Evolutionary conservation across 1,140 invertebrate genomes (phyloP).

Genomic region (Ceratitis capitata): DNA sequence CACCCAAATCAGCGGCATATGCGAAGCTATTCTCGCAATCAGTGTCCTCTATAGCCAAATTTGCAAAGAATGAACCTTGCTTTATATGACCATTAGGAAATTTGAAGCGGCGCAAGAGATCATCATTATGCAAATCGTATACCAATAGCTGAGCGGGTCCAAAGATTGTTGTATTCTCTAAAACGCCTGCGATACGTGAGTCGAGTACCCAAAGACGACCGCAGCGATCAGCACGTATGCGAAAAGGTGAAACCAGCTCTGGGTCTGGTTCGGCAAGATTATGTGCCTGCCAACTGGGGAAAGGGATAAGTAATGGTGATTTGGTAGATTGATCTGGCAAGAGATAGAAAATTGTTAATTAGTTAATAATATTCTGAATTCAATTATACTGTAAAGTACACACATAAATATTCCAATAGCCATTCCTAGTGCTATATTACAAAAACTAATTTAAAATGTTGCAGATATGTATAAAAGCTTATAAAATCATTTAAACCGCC

Average conservation of each 20-base stretch:
- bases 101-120: constrained; percentile 71
- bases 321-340: constrained; percentile 72
- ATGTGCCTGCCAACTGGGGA: constrained; percentile 79
- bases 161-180: constrained; percentile 67
- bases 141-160: constrained; percentile 73
- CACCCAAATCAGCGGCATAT: constrained; percentile 74
- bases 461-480: too few species aligned
- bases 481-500: too few species aligned
- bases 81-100: constrained; percentile 74
- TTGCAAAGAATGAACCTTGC: constrained; percentile 77
- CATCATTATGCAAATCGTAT: constrained; percentile 79
- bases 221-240: constrained; percentile 77
- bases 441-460: too few species aligned
- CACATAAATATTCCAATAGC: too few species aligned
- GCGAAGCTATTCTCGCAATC: constrained; percentile 75
- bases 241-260: constrained; percentile 79
- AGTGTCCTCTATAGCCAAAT: constrained; percentile 77
- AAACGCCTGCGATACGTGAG: constrained; percentile 73
- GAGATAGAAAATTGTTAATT: too few species aligned
- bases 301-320: constrained; percentile 76
- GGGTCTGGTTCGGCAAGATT: constrained; percentile 66
- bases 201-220: constrained; percentile 81
- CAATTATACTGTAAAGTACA: too few species aligned
- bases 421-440: too few species aligned
- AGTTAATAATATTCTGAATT: too few species aligned